Evolutionary conservation across 2,888 invertebrate species (phyloP).

Genomic region (Aphidius colemani): DNA sequence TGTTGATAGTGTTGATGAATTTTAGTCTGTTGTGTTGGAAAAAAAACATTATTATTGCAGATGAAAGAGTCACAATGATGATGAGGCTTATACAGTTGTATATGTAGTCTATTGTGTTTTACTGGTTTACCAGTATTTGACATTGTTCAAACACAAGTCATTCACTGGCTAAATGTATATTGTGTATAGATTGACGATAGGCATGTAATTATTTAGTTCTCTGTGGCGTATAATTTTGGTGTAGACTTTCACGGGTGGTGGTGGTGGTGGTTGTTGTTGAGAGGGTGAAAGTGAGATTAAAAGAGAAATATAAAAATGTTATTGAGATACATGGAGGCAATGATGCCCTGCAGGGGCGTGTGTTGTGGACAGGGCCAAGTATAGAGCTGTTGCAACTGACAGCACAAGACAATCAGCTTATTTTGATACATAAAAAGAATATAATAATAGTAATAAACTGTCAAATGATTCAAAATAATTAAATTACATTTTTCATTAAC

Average conservation of each 20-base stretch:
- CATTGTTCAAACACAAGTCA: conserved; percentile 46
- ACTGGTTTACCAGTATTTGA: conserved; percentile 33
- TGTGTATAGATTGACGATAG: conserved; percentile 10
- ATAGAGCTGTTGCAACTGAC: conserved; percentile 55
- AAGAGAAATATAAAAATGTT: conserved; percentile 25
- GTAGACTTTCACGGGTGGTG: conserved; percentile 38
- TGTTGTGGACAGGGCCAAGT: conserved; percentile 58
- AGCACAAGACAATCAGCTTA: conserved; percentile 60
- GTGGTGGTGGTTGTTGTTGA: conserved; percentile 22
- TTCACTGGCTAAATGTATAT: conserved; percentile 10
- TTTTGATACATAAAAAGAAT: conserved; percentile 49
- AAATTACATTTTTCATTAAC: conserved; percentile 31
- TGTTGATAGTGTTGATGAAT: no score
- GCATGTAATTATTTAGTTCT: conserved; percentile 59
- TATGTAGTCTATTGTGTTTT: not conserved
- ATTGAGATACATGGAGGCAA: conserved; percentile 27
- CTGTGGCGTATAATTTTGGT: conserved; percentile 58
- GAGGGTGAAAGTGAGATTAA: conserved; percentile 28
- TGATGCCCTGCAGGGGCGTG: conserved; percentile 52
- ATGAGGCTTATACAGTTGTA: no score
- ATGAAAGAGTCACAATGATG: no score
- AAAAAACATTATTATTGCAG: not conserved
- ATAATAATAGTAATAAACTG: conserved; percentile 19
- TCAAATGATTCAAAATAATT: conserved; percentile 21
- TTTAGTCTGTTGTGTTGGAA: not conserved